Evolutionary conservation across 2,113 vertebrate genomes (phyloP).

Genomic region (Tachycineta bicolor): DNA sequence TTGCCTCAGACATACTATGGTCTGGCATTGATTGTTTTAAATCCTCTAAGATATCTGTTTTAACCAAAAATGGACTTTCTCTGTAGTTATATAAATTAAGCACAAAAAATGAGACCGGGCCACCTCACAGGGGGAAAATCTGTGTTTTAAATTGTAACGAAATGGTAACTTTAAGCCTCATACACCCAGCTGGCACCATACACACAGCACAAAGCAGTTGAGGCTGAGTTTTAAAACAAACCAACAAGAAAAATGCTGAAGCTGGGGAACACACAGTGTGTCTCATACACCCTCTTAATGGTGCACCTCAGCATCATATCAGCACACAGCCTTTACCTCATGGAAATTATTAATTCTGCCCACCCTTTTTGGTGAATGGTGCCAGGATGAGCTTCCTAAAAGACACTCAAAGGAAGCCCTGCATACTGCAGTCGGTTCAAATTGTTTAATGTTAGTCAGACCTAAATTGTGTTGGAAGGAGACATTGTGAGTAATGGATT

Average conservation of each 20-base stretch:
- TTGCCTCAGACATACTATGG: neutral
- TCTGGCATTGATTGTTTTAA: neutral
- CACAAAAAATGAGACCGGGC: neutral
- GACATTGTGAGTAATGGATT: constrained; percentile 34
- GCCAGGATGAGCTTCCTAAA: constrained; percentile 41
- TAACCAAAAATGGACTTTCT: neutral
- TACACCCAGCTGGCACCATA: neutral
- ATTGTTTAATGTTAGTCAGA: constrained; percentile 64
- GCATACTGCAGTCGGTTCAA: neutral
- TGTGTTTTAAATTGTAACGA: constrained; percentile 6
- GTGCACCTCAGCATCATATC: neutral
- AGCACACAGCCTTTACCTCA: constrained; percentile 6
- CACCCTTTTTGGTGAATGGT: constrained; percentile 18
- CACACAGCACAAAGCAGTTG: neutral
- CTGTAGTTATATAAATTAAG: neutral
- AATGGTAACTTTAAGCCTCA: neutral
- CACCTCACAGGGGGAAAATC: constrained; percentile 8
- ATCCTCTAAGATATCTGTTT: neutral
- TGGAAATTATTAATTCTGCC: constrained; percentile 55
- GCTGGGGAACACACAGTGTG: neutral
- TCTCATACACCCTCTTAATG: neutral
- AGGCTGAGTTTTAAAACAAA: neutral
- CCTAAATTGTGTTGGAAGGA: constrained; percentile 48
- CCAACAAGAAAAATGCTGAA: neutral
- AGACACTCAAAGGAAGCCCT: constrained; percentile 47